phyloP scores from a whole-genome alignment of 2,797 vertebrate species.

The Myripristis jacobus region DNA sequence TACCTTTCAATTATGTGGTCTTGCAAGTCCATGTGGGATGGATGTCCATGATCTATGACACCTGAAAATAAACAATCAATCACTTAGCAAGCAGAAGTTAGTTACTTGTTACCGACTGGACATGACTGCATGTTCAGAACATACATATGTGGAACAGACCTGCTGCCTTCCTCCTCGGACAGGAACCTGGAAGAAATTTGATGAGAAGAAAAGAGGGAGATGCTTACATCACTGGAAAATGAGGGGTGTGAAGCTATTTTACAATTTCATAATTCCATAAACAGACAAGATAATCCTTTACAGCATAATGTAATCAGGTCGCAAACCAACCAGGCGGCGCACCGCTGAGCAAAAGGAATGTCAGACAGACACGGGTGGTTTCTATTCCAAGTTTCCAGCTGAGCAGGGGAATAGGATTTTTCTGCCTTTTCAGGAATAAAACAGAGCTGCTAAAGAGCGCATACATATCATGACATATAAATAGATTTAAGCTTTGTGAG shows the following conservation, averaged over 20 bases:
- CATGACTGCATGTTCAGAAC: constrained; percentile 29
- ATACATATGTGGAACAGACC: constrained; percentile 42
- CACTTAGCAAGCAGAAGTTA: neutral
- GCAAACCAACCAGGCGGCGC: constrained; percentile 38
- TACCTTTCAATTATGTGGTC: constrained; percentile 11
- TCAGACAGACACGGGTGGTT: constrained; percentile 72
- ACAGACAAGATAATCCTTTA: constrained; percentile 78
- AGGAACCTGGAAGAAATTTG: constrained; percentile 39
- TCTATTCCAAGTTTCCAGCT: constrained; percentile 67
- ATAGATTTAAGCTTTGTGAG: constrained; percentile 5
- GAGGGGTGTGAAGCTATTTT: constrained; percentile 63
- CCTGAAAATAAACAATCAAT: constrained; percentile 11
- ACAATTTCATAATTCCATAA: constrained; percentile 79
- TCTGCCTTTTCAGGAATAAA: constrained; percentile 19
- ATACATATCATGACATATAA: constrained; percentile 11
- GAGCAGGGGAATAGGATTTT: constrained; percentile 34
- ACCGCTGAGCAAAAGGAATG: constrained; percentile 63
- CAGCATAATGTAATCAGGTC: constrained; percentile 72
- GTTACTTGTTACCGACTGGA: constrained; percentile 22
- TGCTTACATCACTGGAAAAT: constrained; percentile 75
- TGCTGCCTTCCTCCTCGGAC: neutral
- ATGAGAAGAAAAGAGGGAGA: constrained; percentile 48
- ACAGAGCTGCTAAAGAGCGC: constrained; percentile 9
- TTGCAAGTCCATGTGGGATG: neutral
- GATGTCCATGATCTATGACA: constrained; percentile 13